Conservation (phyloP, 2,888 invertebrate genomes). For the Zelleria hepariella region DNA sequence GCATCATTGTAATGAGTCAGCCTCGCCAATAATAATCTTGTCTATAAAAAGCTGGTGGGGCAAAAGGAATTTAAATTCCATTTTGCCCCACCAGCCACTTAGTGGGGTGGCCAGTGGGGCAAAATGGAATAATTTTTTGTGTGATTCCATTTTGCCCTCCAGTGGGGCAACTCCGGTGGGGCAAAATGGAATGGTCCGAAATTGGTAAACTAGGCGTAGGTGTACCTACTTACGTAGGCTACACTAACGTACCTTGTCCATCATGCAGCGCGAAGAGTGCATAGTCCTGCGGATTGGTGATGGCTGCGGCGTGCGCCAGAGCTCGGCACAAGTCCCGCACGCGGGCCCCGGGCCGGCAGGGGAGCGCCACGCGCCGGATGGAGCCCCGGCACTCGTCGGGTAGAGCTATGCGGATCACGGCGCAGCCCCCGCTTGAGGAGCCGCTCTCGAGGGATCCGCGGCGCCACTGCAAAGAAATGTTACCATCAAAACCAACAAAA, state of each 20-base stretch:
- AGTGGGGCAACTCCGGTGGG: too few relatives aligned
- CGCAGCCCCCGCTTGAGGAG: constrained; percentile 36
- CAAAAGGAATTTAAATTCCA: too few relatives aligned
- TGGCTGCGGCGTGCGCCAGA: constrained; percentile 94
- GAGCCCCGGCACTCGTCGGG: constrained; percentile 96
- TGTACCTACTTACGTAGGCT: too few relatives aligned
- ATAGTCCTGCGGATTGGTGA: constrained; percentile 97
- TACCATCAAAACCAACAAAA: neutral
- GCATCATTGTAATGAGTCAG: too few relatives aligned
- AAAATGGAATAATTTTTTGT: too few relatives aligned
- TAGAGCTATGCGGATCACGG: constrained; percentile 89
- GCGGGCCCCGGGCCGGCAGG: constrained; percentile 93
- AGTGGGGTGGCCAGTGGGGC: too few relatives aligned
- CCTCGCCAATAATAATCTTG: too few relatives aligned
- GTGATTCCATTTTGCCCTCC: too few relatives aligned
- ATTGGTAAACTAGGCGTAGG: too few relatives aligned
- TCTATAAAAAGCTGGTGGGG: too few relatives aligned
- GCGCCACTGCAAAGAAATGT: constrained; percentile 45
- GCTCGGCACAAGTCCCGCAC: constrained; percentile 94
- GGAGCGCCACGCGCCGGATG: constrained; percentile 91
- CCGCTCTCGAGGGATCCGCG: constrained; percentile 59
- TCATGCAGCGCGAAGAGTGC: constrained; percentile 91
- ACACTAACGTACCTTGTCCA: constrained; percentile 80
- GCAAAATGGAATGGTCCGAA: too few relatives aligned
- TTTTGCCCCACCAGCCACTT: too few relatives aligned